Conservation (phyloP, 2,888 invertebrate species). For the Hydraecia micacea region DNA sequence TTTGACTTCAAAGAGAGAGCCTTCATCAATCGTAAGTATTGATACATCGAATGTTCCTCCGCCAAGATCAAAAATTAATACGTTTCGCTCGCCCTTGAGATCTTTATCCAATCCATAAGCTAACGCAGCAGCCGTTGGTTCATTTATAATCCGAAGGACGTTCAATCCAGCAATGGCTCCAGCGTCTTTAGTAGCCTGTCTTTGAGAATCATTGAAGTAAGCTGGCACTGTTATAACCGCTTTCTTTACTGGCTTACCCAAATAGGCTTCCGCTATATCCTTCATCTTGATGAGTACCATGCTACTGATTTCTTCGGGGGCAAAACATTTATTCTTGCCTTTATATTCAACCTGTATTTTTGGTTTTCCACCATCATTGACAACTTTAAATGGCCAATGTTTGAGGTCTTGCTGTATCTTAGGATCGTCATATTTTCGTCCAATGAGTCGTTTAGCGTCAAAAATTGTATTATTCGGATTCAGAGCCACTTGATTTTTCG, state of each 20-base stretch:
- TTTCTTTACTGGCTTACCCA: constrained; percentile 92
- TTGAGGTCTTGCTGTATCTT: constrained; percentile 94
- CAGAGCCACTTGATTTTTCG: constrained; percentile 93
- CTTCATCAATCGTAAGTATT: constrained; percentile 94
- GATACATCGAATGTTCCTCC: constrained; percentile 95
- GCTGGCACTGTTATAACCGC: constrained; percentile 96
- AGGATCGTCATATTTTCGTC: constrained; percentile 93
- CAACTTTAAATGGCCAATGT: constrained; percentile 95
- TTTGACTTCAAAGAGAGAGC: constrained; percentile 94
- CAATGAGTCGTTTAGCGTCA: constrained; percentile 95
- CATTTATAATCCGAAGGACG: constrained; percentile 95
- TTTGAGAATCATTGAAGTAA: constrained; percentile 93
- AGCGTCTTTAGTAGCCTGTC: constrained; percentile 95
- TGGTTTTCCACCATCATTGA: constrained; percentile 92
- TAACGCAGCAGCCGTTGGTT: constrained; percentile 94
- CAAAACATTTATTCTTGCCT: constrained; percentile 91
- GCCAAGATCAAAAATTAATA: constrained; percentile 92
- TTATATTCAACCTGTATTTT: constrained; percentile 92
- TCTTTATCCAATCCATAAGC: constrained; percentile 93
- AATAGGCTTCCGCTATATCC: constrained; percentile 93
- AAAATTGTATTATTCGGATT: constrained; percentile 94
- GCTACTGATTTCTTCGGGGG: constrained; percentile 93
- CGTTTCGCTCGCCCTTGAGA: constrained; percentile 91
- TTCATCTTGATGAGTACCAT: constrained; percentile 91
- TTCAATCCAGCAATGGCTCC: constrained; percentile 94